Evolutionary conservation across 1,140 invertebrate species (phyloP), one percentile per base, ranked within the genome.

Genomic region (Platorchestia sp.): DNA sequence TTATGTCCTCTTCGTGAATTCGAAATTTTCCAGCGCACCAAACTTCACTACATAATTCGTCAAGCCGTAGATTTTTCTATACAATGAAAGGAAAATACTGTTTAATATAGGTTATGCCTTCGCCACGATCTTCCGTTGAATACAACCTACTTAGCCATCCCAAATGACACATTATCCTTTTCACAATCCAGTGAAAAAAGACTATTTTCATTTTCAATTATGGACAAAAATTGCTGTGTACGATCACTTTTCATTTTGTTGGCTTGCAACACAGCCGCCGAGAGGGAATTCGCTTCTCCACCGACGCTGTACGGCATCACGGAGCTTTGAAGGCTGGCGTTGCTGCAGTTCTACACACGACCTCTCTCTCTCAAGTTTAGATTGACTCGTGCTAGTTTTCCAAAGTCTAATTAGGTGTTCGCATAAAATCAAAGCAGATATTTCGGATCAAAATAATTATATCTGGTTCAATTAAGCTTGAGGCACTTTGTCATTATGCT

Each of bases 391-490:
- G 91, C 45, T 93, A 44, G 91, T 93, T 93, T 93, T 45, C 41
- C 36, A 93, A 93, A 93, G 43, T 93, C 91, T 93, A 93, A 93
- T 93, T 93, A 93, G 91, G 45, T 93, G 91, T 93, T 44, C 91
- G 91, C 91, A 93, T 93, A 93, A 93, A 93, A 93, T 93, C 91
- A 93, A 93, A 93, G 91, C 43, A 45, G 44, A 93, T 93, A 93
- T 45, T 93, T 93, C 45, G 91, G 91, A 93, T 93, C 91, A 93
- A 93, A 93, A 93, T 93, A 93, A 93, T 93, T 44, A 93, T 93
- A 93, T 93, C 91, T 44, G 91, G 43, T 93, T 93, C 91, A 93
- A 93, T 93, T 93, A 93, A 47, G 91, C 45, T 93, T 45, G 91
- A 0, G 10, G 91, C 44, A 47, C 87, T 90, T 36, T 42, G 87